Evolutionary conservation across 2,113 vertebrate species (phyloP).

Genomic region (Trichechus manatus): DNA sequence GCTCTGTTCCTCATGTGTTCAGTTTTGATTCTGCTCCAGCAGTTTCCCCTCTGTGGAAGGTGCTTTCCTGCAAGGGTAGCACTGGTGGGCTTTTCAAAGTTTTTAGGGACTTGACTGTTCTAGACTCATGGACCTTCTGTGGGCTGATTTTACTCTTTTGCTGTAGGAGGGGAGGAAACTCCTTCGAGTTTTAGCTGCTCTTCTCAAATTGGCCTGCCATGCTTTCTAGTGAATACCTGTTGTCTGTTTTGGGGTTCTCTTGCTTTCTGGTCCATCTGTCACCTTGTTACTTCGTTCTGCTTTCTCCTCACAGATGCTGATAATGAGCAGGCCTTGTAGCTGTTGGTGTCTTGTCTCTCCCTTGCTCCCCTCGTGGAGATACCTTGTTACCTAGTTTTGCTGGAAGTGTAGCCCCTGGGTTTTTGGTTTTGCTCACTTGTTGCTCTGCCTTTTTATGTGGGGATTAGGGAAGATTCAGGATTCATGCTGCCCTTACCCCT

Average conservation of each 20-base stretch:
- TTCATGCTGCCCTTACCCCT: neutral
- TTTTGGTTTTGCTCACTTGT: neutral
- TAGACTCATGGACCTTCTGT: neutral
- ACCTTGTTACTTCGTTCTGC: neutral
- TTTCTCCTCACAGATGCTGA: neutral
- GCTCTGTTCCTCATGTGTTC: neutral
- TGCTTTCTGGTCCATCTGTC: neutral
- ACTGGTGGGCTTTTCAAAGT: neutral
- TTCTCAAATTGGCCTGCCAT: neutral
- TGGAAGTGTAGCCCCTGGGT: neutral
- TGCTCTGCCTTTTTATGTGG: slow-evolving; percentile 35
- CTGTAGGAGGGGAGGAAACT: neutral
- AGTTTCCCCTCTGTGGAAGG: neutral
- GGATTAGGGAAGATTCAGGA: neutral
- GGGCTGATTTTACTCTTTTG: neutral
- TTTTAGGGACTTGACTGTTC: neutral
- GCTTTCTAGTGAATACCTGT: neutral
- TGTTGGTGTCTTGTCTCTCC: neutral
- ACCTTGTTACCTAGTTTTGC: neutral
- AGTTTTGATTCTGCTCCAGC: neutral
- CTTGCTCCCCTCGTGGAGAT: neutral
- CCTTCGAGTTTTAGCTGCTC: neutral
- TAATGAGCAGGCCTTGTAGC: neutral
- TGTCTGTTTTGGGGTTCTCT: neutral
- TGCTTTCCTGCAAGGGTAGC: neutral